Conservation (phyloP, 2,113 vertebrate genomes). For the Euleptes europaea region DNA sequence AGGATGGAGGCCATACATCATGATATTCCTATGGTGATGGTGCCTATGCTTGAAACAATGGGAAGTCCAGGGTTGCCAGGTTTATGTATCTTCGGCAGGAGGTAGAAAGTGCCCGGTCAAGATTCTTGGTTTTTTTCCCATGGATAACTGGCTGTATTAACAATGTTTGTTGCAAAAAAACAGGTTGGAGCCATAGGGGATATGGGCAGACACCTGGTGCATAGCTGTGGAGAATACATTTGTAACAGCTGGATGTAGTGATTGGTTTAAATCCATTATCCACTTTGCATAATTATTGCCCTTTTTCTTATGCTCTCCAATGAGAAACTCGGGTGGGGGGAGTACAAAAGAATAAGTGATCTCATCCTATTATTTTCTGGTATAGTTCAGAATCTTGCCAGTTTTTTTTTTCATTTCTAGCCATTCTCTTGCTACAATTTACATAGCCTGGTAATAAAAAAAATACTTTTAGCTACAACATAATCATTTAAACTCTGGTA, state of each 20-base stretch:
- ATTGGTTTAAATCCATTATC: conserved; percentile 63
- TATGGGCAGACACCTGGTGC: conserved; percentile 49
- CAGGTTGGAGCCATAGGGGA: conserved; percentile 14
- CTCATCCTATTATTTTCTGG: not conserved
- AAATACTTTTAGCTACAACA: not conserved
- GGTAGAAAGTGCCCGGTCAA: no score
- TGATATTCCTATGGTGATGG: no score
- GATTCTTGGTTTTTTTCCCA: no score
- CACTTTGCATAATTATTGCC: conserved; percentile 72
- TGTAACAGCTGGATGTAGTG: conserved; percentile 56
- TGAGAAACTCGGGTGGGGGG: conserved; percentile 52
- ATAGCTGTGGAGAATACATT: conserved; percentile 45
- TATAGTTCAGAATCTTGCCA: conserved; percentile 36
- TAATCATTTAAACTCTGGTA: not conserved
- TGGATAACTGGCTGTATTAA: conserved; percentile 34
- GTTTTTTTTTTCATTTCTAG: conserved; percentile 40
- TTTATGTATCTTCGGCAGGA: no score
- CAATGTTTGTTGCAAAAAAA: conserved; percentile 28
- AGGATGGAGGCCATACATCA: no score
- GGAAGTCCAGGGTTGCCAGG: no score
- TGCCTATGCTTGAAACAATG: no score
- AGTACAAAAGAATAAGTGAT: conserved; percentile 48
- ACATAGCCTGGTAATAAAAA: not conserved
- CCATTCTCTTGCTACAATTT: not conserved
- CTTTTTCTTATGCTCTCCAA: conserved; percentile 57